Evolutionary conservation across 1,140 invertebrate species (phyloP), one percentile per base, ranked within the genome.

Genomic region (Potamilus streckersoni): DNA sequence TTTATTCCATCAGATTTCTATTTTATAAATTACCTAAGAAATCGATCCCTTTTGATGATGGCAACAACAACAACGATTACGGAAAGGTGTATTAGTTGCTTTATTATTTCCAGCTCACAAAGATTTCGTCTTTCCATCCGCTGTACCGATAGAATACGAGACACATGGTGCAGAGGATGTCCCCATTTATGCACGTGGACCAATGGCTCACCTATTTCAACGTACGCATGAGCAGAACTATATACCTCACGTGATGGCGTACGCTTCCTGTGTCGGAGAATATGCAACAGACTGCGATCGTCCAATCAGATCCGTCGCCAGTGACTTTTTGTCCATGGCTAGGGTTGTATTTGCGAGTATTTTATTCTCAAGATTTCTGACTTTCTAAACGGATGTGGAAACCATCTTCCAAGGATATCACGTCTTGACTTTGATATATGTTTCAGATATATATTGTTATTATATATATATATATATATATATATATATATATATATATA

Each of bases 151-250:
- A 15, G 14, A 27, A 1, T 78, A 94, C 81, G 87, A 87, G 62
- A 90, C 82, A 14, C 87, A 89, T 69, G 85, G 83, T 15, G 88
- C 86, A 5, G 87, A 89, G 67, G 88, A 89, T 67, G 87, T 90
- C 0, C 81, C 85, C 6, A 84, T 91, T 16, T 91, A 90, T 75
- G 90, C 89, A 27, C 79, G 63, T 20, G 96, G 97, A 74, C 96
- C 96, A 2, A 94, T 93, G 89, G 93, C 95, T 0, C 96, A 98
- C 90, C 90, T 98, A 8, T 95, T 98, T 82, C 94, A 96, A 83
- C 94, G 93, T 38, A 93, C 96, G 0, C 96, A 97, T 84, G 96
- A 98, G 86, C 96, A 98, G 87, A 94, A 93, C 83, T 97, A 96
- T 86, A 94, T 98, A 12, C 94, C 94, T 19, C 93, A 96, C 86